Percentiles rank a stretch among this genome's conserved stretches.
Evolutionary conservation across 2,113 vertebrate species (phyloP).

Genomic region (Athene noctua): DNA sequence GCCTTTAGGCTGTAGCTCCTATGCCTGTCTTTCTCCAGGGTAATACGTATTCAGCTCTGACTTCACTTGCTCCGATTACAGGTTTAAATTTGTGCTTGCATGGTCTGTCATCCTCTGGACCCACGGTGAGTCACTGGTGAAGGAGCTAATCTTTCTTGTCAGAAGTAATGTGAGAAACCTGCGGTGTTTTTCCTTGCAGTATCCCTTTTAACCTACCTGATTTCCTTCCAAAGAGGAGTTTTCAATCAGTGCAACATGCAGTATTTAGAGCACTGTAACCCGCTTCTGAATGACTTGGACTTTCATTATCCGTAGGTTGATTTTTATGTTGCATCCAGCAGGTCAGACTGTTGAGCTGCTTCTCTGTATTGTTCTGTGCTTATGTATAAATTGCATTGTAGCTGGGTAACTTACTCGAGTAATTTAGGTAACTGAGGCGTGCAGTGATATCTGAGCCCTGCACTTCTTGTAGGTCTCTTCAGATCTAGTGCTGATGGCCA

Average conservation of each 20-base stretch:
- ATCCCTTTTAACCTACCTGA: not conserved
- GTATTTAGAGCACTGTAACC: not conserved
- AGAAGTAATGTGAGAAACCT: not conserved
- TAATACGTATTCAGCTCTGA: not conserved
- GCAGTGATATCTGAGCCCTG: not conserved
- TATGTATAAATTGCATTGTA: accelerated
- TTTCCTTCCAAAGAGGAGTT: not conserved
- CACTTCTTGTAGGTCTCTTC: not conserved
- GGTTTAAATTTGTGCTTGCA: not conserved
- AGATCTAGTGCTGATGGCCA: not conserved
- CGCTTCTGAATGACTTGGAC: accelerated
- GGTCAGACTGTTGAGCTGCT: not conserved
- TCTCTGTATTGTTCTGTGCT: not conserved
- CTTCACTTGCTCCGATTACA: not conserved
- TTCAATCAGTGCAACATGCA: accelerated
- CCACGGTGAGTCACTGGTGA: not conserved
- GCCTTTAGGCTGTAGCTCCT: not conserved
- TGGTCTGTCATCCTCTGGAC: not conserved
- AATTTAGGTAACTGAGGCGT: not conserved
- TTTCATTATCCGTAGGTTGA: not conserved
- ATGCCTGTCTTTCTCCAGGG: not conserved
- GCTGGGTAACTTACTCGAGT: not conserved
- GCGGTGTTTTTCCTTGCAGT: not conserved
- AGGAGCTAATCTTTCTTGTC: not conserved
- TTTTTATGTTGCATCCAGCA: not conserved